Percentiles rank a stretch among this genome's conserved stretches.
phyloP scores from a whole-genome alignment of 2,888 invertebrate species.

The Chouioia cunea region DNA sequence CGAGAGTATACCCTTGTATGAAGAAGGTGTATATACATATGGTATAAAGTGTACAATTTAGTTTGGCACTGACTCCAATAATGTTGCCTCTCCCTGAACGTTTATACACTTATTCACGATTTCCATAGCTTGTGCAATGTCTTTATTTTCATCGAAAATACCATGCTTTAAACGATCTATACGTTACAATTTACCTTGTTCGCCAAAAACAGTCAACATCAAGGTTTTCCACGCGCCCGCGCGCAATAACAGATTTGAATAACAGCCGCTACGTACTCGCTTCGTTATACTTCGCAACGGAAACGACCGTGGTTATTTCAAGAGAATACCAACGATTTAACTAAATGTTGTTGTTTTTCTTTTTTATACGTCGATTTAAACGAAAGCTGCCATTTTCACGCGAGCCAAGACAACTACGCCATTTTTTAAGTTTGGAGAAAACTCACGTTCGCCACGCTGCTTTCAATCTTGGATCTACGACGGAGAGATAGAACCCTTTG shows the following conservation, averaged over 20 bases:
- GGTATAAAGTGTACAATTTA: background rate
- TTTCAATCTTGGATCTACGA: too few species aligned
- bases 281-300: too few species aligned
- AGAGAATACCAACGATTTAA: too few species aligned
- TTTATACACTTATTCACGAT: slow-evolving; percentile 23
- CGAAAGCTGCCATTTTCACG: too few species aligned
- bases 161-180: too few species aligned
- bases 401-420: too few species aligned
- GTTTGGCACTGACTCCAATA: slow-evolving; percentile 1
- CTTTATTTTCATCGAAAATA: slow-evolving; percentile 1
- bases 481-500: too few species aligned
- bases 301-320: too few species aligned
- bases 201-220: slow-evolving; percentile 1
- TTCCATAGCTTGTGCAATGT: slow-evolving; percentile 13
- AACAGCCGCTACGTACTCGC: background rate
- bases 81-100: background rate
- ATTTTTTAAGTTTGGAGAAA: too few species aligned
- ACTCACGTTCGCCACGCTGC: too few species aligned
- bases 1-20: slow-evolving; percentile 7
- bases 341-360: too few species aligned
- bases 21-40: background rate
- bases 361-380: too few species aligned
- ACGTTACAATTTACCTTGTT: background rate
- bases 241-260: slow-evolving; percentile 2
- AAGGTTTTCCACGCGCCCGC: slow-evolving; percentile 1